These are phyloP conservation scores for Tachina fera DNA, from an alignment of 2,888 invertebrate species.

Conservation along the genomic window DNA sequence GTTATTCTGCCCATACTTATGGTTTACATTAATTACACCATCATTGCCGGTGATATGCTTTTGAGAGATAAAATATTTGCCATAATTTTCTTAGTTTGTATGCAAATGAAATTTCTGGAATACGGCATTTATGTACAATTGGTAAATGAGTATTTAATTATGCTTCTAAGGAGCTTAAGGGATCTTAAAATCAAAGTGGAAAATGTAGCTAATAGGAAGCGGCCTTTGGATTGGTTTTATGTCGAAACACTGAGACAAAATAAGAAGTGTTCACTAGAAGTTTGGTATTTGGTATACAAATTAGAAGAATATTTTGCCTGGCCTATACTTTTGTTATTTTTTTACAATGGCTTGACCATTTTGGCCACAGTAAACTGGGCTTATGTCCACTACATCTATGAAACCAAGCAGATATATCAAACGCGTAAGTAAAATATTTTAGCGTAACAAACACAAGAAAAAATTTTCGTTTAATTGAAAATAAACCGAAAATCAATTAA, in stretches of 20 bases:
- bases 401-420: neutral
- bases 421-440: slow-evolving; percentile 1
- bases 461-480: no score
- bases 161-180: slow-evolving; percentile 4
- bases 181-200: neutral
- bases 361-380: slow-evolving; percentile 36
- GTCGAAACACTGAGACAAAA: no score
- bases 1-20: no score
- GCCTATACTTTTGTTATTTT: slow-evolving; percentile 20
- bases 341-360: slow-evolving; percentile 1
- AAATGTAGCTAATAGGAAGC: neutral
- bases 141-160: slow-evolving; percentile 19
- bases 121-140: slow-evolving; percentile 44
- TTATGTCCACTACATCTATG: slow-evolving; percentile 35
- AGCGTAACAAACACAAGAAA: no score
- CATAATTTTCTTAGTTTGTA: slow-evolving; percentile 9
- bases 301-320: slow-evolving; percentile 41
- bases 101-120: slow-evolving; percentile 50
- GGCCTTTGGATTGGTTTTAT: neutral
- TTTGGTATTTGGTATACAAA: slow-evolving; percentile 24
- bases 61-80: neutral
- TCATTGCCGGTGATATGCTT: neutral
- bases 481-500: no score
- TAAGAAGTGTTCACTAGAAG: neutral
- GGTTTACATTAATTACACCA: neutral